Evolutionary conservation across 2,113 vertebrate genomes (phyloP).

Genomic region (Cathartes aura): DNA sequence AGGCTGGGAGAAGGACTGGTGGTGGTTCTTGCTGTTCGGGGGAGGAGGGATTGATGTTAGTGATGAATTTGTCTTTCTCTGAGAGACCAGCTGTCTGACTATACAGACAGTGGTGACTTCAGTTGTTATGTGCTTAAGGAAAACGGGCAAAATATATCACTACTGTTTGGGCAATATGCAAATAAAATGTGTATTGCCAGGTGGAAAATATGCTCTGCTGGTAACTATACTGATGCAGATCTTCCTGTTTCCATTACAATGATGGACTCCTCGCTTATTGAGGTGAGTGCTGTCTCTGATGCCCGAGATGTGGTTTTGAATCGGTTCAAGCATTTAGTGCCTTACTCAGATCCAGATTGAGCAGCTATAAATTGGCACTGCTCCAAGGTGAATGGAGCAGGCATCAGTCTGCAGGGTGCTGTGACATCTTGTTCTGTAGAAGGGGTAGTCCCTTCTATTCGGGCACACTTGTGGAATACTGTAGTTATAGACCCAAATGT

Average conservation of each 20-base stretch:
- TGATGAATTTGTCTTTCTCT: conserved; percentile 13
- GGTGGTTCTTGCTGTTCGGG: background rate
- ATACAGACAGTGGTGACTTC: background rate
- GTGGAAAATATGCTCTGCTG: conserved; percentile 36
- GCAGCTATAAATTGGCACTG: background rate
- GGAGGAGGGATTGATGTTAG: conserved; percentile 32
- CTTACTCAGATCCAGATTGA: background rate
- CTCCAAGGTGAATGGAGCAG: background rate
- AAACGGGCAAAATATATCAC: background rate
- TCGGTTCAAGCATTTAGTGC: background rate
- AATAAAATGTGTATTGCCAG: conserved; percentile 65
- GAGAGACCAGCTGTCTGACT: conserved; percentile 31
- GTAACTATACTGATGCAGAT: conserved; percentile 6
- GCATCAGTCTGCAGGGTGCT: background rate
- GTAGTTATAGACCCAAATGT: background rate
- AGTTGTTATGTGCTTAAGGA: conserved; percentile 43
- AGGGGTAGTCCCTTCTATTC: background rate
- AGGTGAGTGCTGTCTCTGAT: conserved; percentile 78
- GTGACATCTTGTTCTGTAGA: background rate
- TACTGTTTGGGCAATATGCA: conserved; percentile 37
- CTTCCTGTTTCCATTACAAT: conserved; percentile 37
- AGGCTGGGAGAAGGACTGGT: conserved; percentile 40
- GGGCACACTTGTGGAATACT: background rate
- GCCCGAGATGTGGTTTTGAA: background rate
- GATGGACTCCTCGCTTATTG: conserved; percentile 49